These are phyloP conservation scores for Halisarca cf. caerulea DNA, from an alignment of 37 sponge, comb jelly and placozoan genomes.

Conservation along the genomic window DNA sequence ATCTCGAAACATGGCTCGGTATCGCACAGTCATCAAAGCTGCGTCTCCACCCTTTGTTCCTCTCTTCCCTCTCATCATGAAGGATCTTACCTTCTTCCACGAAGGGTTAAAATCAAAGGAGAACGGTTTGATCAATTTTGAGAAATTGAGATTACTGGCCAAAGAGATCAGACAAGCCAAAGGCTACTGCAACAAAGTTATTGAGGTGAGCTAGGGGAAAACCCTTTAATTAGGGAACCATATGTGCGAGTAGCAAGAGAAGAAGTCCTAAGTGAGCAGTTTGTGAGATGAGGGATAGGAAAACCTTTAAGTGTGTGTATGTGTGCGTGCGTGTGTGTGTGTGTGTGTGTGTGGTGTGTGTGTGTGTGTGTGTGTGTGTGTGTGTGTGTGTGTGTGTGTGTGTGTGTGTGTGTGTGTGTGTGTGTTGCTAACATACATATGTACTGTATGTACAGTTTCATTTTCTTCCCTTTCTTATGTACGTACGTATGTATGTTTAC, in stretches of 20 bases:
- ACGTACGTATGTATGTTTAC: not conserved
- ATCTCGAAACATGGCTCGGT: constrained; percentile 94
- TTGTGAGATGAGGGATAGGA: too few species aligned
- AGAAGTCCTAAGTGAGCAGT: too few species aligned
- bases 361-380: too few species aligned
- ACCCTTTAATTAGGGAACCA: too few species aligned
- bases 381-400: too few species aligned
- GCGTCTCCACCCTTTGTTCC: constrained; percentile 84
- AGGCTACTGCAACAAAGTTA: constrained; percentile 52
- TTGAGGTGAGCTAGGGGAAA: constrained; percentile 38
- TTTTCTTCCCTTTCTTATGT: not conserved
- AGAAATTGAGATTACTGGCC: constrained; percentile 84
- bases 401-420: too few species aligned
- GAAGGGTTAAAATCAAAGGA: constrained; percentile 79
- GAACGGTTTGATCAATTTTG: constrained; percentile 91
- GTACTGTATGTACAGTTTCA: too few species aligned
- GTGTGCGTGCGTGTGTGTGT: too few species aligned
- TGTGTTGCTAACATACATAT: too few species aligned
- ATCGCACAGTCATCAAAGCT: constrained; percentile 78
- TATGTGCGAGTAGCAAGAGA: too few species aligned
- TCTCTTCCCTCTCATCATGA: constrained; percentile 96
- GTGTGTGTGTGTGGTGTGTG: too few species aligned
- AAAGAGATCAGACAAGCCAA: constrained; percentile 66
- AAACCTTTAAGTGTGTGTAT: too few species aligned
- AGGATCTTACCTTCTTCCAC: constrained; percentile 92